Evolutionary conservation across 2,888 invertebrate species (phyloP).

Genomic region (Busseola fusca): DNA sequence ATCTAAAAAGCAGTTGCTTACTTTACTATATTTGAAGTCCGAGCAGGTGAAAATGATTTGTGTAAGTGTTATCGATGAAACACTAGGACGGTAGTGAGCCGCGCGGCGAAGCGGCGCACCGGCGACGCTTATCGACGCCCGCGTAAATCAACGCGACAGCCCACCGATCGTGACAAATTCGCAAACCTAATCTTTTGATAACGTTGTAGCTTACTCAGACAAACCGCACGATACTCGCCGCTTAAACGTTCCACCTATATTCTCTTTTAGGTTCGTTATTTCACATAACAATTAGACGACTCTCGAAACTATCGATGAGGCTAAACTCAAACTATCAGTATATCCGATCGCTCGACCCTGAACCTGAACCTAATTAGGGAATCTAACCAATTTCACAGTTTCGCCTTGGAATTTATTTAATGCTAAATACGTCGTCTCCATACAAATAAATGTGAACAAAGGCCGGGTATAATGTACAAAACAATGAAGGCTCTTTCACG

Average conservation of each 20-base stretch:
- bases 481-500: slow-evolving; percentile 87
- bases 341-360: slow-evolving; percentile 11
- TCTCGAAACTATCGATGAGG: slow-evolving; percentile 2
- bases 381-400: slow-evolving; percentile 58
- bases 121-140: slow-evolving; percentile 76
- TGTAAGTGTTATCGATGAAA: slow-evolving; percentile 60
- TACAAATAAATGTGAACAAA: slow-evolving; percentile 75
- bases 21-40: slow-evolving; percentile 46
- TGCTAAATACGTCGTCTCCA: slow-evolving; percentile 72
- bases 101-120: slow-evolving; percentile 59
- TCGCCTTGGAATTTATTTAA: slow-evolving; percentile 69
- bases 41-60: slow-evolving; percentile 61
- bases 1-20: slow-evolving; percentile 34
- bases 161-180: slow-evolving; percentile 86
- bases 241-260: slow-evolving; percentile 39
- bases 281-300: neutral
- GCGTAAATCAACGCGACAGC: slow-evolving; percentile 85
- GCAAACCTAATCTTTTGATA: slow-evolving; percentile 84
- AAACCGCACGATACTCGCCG: slow-evolving; percentile 54
- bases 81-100: slow-evolving; percentile 54
- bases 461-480: slow-evolving; percentile 71
- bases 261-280: slow-evolving; percentile 17
- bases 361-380: slow-evolving; percentile 51
- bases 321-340: neutral
- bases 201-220: slow-evolving; percentile 67